These are phyloP conservation scores for Oscheius sp. DNA, from an alignment of 2,888 invertebrate genomes.

Conservation along the genomic window DNA sequence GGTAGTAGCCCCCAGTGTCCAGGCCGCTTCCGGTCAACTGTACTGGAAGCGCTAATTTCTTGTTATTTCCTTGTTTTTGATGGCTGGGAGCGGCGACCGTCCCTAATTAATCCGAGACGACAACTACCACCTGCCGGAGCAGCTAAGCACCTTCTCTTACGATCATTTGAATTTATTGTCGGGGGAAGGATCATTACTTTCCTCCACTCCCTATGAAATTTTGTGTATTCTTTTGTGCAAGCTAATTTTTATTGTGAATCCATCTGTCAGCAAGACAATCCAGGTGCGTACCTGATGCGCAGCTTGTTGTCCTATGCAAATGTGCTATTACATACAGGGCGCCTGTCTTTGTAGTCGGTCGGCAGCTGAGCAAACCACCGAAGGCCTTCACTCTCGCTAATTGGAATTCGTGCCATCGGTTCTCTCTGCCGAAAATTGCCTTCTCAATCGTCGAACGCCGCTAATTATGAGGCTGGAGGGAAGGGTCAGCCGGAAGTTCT, in stretches of 20 bases:
- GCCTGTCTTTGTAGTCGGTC: conserved; percentile 14
- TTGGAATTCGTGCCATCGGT: conserved; percentile 15
- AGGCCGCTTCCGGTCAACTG: conserved; percentile 14
- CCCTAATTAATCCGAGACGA: too few relatives aligned
- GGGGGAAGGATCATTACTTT: too few relatives aligned
- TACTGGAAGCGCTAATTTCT: background rate
- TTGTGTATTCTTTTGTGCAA: too few relatives aligned
- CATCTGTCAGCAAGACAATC: conserved; percentile 24
- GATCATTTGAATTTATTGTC: too few relatives aligned
- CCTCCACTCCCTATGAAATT: too few relatives aligned
- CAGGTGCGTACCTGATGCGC: too few relatives aligned
- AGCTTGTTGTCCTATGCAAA: conserved; percentile 26
- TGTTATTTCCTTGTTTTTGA: background rate
- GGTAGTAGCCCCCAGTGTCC: background rate
- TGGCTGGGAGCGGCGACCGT: too few relatives aligned
- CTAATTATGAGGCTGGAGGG: conserved; percentile 16
- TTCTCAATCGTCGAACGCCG: conserved; percentile 13
- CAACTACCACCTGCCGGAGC: too few relatives aligned
- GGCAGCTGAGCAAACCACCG: conserved; percentile 26
- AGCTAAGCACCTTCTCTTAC: too few relatives aligned
- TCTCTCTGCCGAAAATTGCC: conserved; percentile 7
- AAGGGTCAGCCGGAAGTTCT: background rate
- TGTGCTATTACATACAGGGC: conserved; percentile 20
- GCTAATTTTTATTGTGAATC: too few relatives aligned
- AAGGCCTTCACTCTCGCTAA: conserved; percentile 24